Evolutionary conservation across 1,140 invertebrate genomes (phyloP), one percentile per base, ranked within the genome.

Genomic region (Drosophila paulistorum): DNA sequence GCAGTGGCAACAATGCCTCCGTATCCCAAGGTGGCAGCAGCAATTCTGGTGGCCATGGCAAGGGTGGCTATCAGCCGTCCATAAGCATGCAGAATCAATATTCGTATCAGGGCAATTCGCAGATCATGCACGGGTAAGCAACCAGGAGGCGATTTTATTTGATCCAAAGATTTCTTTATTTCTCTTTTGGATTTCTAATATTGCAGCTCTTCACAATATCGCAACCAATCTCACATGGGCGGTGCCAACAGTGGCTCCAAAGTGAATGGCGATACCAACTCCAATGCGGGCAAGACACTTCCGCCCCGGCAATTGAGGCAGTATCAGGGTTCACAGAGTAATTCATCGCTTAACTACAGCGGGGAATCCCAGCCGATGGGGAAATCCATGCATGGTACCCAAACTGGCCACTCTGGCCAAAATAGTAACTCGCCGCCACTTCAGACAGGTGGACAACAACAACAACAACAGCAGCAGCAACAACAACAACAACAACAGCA

Each of bases 391-490:
- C 89, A 91, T 51, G 81, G 77, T 4, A 65, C 74, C n/a, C 76
- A 75, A 54, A 76, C 65, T 23, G 71, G 75, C 2, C 81, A 84
- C 37, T 72, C 68, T 14, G 74, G 81, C 3, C 81, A 81, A 23
- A 91, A 91, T 20, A 91, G 81, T 42, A 80, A 79, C 26, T 92
- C 90, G 64, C 91, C 87, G 23, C 90, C 90, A 2, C 60, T 91
- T 17, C 90, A 91, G 54, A 73, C 74, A 0, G 75, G 62, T 9
- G 70, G 57, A 14, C 74, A 63, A 13, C 80, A 69, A n/a, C 82
- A 74, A 48, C 75, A 69, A 10, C 75, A 76, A 13, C 76, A 77
- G 11, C 71, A 60, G 0, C 79, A 70, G 0, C 73, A 62, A 10
- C 79, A 59, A 1, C 79, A 71, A 17, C 65, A 71, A 20, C 75